These are phyloP conservation scores for Cantharis lateralis DNA, from an alignment of 2,888 invertebrate genomes.

Conservation along the genomic window DNA sequence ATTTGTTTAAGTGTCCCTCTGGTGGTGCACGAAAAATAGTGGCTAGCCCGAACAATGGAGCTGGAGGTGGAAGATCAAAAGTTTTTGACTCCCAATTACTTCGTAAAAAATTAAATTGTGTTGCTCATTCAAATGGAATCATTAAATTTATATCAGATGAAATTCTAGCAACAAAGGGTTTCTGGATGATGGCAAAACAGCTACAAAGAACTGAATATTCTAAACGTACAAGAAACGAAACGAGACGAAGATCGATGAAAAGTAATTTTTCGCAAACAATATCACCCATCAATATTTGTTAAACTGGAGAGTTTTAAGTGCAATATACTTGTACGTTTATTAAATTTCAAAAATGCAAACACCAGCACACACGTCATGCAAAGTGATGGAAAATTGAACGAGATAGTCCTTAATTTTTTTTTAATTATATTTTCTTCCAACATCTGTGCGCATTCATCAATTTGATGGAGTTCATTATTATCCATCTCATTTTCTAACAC, in stretches of 20 bases:
- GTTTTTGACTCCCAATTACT: background rate
- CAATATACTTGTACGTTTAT: background rate
- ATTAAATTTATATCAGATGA: background rate
- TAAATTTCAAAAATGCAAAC: background rate
- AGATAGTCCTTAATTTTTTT: background rate
- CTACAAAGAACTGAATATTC: background rate
- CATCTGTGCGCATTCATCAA: constrained; percentile 1
- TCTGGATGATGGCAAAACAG: background rate
- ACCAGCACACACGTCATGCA: background rate
- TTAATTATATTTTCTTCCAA: background rate
- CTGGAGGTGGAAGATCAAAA: background rate
- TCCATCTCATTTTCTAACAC: constrained; percentile 2
- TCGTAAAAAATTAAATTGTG: background rate
- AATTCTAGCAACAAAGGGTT: background rate
- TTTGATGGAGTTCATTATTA: constrained; percentile 4
- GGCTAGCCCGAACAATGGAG: background rate
- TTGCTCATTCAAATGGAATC: background rate
- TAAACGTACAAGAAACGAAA: background rate
- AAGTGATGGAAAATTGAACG: background rate
- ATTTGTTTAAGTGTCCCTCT: background rate
- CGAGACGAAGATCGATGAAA: background rate
- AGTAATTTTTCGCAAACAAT: background rate
- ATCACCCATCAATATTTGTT: background rate
- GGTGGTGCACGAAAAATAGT: background rate
- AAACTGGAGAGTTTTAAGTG: background rate